These are phyloP conservation scores for Takifugu ocellatus DNA, from an alignment of 2,797 vertebrate species.

Conservation along the genomic window DNA sequence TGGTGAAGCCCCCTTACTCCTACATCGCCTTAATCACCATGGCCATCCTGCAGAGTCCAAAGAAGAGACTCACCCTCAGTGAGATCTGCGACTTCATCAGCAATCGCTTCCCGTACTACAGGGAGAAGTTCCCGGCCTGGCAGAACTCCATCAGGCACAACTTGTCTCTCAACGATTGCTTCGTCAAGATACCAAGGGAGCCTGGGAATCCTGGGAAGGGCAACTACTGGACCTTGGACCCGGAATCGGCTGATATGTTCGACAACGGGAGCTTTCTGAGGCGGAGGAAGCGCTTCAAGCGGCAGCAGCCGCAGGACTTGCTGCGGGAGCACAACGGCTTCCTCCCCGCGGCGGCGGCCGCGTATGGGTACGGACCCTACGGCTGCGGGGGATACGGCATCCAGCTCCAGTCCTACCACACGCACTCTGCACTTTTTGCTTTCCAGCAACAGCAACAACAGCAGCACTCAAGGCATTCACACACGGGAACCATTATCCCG, in stretches of 20 bases:
- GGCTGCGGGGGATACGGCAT: slow-evolving; percentile 89
- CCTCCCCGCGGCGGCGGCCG: slow-evolving; percentile 72
- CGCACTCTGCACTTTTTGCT: slow-evolving; percentile 86
- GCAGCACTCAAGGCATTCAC: slow-evolving; percentile 69
- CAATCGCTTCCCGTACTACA: slow-evolving; percentile 85
- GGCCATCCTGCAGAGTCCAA: slow-evolving; percentile 92
- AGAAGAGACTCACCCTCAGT: slow-evolving; percentile 87
- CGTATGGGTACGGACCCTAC: slow-evolving; percentile 87
- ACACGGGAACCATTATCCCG: slow-evolving; percentile 75
- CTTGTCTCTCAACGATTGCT: slow-evolving; percentile 87
- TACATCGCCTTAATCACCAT: slow-evolving; percentile 96
- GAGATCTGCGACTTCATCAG: slow-evolving; percentile 91
- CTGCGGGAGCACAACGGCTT: slow-evolving; percentile 80
- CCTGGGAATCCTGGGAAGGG: slow-evolving; percentile 89
- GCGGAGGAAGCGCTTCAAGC: slow-evolving; percentile 90
- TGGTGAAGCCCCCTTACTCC: slow-evolving; percentile 91
- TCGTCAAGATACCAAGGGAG: slow-evolving; percentile 87
- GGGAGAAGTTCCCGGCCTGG: slow-evolving; percentile 91
- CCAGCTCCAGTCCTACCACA: slow-evolving; percentile 87
- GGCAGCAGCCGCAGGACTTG: slow-evolving; percentile 85
- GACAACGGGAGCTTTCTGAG: slow-evolving; percentile 92
- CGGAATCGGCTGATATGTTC: slow-evolving; percentile 93
- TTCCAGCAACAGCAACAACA: slow-evolving; percentile 82
- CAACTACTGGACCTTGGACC: slow-evolving; percentile 92
- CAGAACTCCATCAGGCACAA: slow-evolving; percentile 90